Evolutionary conservation across 1,140 invertebrate genomes (phyloP), one percentile per base, ranked within the genome.

Genomic region (Sarcophaga peregrina): DNA sequence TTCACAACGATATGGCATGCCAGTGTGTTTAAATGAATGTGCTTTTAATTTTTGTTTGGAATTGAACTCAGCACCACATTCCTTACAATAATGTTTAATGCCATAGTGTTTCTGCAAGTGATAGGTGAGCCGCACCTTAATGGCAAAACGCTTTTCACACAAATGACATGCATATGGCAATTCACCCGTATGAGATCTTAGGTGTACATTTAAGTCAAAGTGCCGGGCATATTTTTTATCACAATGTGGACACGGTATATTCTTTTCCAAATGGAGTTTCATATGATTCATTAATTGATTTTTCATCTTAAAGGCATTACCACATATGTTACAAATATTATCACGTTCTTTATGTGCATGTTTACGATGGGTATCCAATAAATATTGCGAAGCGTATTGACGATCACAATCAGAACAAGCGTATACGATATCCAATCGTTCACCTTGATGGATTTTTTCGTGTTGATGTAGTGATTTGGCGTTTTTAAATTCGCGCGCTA

Each of bases 181-280:
- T 52, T 84, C 84, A 15, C 82, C 82, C 0, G 84, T 84, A 73
- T 84, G 84, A 3, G 80, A 76, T 20, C 84, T 78, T 13, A 84
- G 58, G 9, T 84, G 84, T 4, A 84, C 82, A 52, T 83, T 83
- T 13, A 84, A 46, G 82, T 84, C 82, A 46, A 82, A 83, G 37
- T 68, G 78, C 17, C 80, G 68, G 6, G 82, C 82, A 82, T 83
- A 84, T 50, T 83, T 83, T 72, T 84, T 84, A 45, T 84, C 84
- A 73, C 84, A 84, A 78, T 84, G 82, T 9, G 84, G 84, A 78
- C 84, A 84, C 20, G 37, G 48, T 8, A 84, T 84, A 82, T 84
- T 84, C 72, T 83, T 84, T 73, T 84, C 84, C 72, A 82, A 80
- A 83, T 84, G 84, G 15, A 83, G 17, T 82, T 83, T 84, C 82